Evolutionary conservation across 64 coral and sea anemone species (phyloP).

Genomic region (Actinia equina): DNA sequence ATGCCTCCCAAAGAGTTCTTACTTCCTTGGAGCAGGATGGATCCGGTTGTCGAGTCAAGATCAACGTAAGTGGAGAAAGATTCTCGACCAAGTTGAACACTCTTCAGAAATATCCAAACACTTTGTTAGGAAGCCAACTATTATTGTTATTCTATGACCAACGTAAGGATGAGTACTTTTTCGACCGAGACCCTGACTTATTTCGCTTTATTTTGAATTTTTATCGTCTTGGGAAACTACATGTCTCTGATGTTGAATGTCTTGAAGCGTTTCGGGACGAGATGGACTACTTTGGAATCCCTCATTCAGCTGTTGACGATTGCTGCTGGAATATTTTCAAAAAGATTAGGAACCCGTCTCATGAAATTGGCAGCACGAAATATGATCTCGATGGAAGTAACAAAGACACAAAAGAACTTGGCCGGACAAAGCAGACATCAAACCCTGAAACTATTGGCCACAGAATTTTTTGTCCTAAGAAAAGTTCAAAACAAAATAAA

Average conservation of each 20-base stretch:
- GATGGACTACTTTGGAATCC: conserved; percentile 69
- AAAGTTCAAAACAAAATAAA: not conserved
- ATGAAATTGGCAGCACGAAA: not conserved
- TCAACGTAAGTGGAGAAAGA: conserved; percentile 68
- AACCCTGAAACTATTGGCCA: not conserved
- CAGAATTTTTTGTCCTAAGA: not conserved
- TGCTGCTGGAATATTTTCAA: conserved; percentile 48
- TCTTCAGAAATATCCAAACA: conserved; percentile 66
- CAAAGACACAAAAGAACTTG: not conserved
- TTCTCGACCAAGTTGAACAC: conserved; percentile 53
- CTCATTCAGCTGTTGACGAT: conserved; percentile 36
- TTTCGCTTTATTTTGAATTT: conserved; percentile 89
- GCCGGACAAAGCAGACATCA: not conserved
- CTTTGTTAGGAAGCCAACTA: conserved; percentile 66
- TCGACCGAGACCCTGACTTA: conserved; percentile 76
- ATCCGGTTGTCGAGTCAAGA: conserved; percentile 32
- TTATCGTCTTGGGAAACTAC: conserved; percentile 73
- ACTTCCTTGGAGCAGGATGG: not conserved
- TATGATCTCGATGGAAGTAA: not conserved
- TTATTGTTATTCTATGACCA: conserved; percentile 51
- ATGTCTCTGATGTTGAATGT: conserved; percentile 71
- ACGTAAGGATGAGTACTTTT: conserved; percentile 67
- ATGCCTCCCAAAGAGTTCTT: not conserved
- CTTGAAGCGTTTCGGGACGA: conserved; percentile 71
- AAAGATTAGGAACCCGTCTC: not conserved